Percentiles rank a stretch among this genome's conserved stretches.
Conservation (phyloP, 2,113 vertebrate species). For the Cynocephalus volans region DNA sequence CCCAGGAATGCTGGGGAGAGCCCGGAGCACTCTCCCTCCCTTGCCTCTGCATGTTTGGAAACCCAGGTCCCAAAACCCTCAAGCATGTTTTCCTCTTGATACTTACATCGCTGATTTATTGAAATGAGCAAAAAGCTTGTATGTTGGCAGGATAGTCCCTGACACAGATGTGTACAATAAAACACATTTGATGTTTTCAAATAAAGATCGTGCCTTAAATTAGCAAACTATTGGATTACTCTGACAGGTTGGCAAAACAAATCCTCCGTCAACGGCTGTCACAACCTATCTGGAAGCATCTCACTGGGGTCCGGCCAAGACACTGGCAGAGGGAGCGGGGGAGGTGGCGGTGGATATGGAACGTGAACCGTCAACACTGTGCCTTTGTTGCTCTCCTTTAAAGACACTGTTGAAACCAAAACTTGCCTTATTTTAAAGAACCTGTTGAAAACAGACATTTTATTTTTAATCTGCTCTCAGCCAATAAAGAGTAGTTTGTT, state of each 20-base stretch:
- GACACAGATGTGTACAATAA: constrained; percentile 67
- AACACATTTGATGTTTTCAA: constrained; percentile 73
- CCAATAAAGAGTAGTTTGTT: background rate
- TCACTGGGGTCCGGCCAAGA: background rate
- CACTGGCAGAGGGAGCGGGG: rapidly evolving
- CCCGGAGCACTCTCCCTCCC: constrained; percentile 61
- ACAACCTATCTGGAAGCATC: constrained; percentile 1
- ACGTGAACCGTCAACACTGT: background rate
- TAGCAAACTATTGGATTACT: constrained; percentile 65
- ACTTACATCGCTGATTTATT: constrained; percentile 73
- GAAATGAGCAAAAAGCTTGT: constrained; percentile 79
- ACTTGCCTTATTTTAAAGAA: constrained; percentile 22
- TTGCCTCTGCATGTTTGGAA: constrained; percentile 70
- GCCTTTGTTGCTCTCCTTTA: background rate
- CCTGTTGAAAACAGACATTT: constrained; percentile 28
- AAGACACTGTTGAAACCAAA: background rate
- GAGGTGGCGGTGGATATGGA: background rate
- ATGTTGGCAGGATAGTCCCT: constrained; percentile 67
- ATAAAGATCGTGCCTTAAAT: constrained; percentile 74
- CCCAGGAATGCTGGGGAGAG: constrained; percentile 78
- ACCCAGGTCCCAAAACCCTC: constrained; percentile 46
- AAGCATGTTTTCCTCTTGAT: constrained; percentile 38
- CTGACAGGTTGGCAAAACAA: constrained; percentile 77
- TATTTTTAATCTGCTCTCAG: background rate
- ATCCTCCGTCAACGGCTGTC: constrained; percentile 45